phyloP scores from a whole-genome alignment of 2,888 invertebrate genomes.

The Lathronympha strigana region DNA sequence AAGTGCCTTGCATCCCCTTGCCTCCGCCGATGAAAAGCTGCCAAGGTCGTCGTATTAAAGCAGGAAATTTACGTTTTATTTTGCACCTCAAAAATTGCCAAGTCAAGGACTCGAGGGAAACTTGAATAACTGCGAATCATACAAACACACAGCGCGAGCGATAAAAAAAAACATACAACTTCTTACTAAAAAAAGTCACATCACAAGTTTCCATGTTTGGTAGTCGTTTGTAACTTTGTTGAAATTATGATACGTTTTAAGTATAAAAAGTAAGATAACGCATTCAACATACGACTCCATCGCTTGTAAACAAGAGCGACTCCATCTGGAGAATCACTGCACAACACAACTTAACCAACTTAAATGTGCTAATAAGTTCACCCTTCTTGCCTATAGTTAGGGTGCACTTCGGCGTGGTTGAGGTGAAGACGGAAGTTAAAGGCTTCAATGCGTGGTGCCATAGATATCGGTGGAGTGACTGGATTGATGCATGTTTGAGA shows the following conservation, averaged over 20 bases:
- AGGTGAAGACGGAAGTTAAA: neutral
- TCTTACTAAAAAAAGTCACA: neutral
- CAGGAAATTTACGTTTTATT: no score
- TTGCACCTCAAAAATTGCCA: no score
- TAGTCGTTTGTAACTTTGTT: neutral
- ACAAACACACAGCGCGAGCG: no score
- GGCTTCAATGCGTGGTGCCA: constrained; percentile 14
- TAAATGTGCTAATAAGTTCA: neutral
- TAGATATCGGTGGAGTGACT: constrained; percentile 6
- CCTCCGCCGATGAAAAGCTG: no score
- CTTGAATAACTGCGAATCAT: no score
- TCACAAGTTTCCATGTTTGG: constrained; percentile 4
- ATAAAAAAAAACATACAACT: no score
- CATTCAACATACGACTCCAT: neutral
- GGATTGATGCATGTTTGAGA: constrained; percentile 17
- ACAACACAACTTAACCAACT: constrained; percentile 6
- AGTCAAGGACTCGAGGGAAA: no score
- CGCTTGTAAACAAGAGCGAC: constrained; percentile 18
- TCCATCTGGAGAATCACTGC: constrained; percentile 31
- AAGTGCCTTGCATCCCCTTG: no score
- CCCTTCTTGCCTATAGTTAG: neutral
- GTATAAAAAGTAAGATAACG: constrained; percentile 12
- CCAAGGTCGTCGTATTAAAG: no score
- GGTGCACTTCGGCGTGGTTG: neutral
- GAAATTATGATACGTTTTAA: neutral